Conservation (phyloP, 1,140 invertebrate genomes). For the Galendromus occidentalis region DNA sequence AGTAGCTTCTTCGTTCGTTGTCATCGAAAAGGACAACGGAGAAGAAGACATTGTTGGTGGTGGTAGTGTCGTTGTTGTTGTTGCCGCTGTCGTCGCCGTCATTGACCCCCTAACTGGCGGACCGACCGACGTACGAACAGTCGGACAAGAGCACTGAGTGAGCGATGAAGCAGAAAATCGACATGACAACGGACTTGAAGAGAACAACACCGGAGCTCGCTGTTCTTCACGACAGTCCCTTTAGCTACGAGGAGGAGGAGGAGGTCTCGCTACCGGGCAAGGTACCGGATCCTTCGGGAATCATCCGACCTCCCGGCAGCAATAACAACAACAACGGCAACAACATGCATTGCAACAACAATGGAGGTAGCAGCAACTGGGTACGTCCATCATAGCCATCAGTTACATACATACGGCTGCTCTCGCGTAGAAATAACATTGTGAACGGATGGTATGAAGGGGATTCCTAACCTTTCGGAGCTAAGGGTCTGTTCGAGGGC, state of each 20-base stretch:
- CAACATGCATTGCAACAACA: too few species aligned
- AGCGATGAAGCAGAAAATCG: conserved; percentile 11
- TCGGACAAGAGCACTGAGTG: background rate
- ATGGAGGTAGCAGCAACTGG: background rate
- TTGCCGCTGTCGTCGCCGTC: background rate
- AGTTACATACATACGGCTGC: too few species aligned
- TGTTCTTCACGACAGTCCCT: background rate
- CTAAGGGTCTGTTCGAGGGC: too few species aligned
- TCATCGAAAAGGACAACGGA: too few species aligned
- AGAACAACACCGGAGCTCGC: background rate
- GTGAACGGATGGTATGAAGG: too few species aligned
- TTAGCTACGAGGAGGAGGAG: background rate
- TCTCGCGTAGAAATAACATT: too few species aligned
- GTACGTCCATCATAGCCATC: background rate
- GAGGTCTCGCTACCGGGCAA: background rate
- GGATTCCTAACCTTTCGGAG: too few species aligned
- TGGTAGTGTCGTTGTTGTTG: background rate
- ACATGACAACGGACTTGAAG: background rate
- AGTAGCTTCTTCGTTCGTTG: background rate
- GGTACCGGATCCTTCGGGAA: background rate
- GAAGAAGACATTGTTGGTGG: background rate
- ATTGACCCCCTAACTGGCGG: background rate
- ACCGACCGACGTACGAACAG: background rate
- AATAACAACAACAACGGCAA: too few species aligned
- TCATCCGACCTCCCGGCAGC: too few species aligned